Conservation (phyloP, 2,113 vertebrate genomes). For the Osmerus mordax region DNA sequence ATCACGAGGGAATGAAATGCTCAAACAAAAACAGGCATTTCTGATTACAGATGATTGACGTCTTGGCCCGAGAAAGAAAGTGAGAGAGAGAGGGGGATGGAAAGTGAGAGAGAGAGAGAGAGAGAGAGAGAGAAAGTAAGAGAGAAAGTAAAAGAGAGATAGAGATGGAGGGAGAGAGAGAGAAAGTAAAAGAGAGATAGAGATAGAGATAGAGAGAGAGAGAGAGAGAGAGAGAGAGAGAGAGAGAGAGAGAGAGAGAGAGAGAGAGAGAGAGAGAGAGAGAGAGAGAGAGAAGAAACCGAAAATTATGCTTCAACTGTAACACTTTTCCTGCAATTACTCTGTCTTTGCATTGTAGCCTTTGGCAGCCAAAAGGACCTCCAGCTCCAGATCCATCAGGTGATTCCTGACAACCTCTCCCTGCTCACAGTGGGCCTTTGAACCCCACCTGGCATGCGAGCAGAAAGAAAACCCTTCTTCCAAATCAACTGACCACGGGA, state of each 20-base stretch:
- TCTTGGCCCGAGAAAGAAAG: background rate
- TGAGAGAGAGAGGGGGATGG: background rate
- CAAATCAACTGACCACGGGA: background rate
- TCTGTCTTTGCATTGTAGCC: slow-evolving; percentile 23
- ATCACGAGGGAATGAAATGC: too few relatives aligned
- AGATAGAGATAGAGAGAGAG: background rate
- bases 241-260: background rate
- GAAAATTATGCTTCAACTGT: slow-evolving; percentile 37
- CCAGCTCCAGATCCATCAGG: slow-evolving; percentile 16
- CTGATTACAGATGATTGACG: background rate
- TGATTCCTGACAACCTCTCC: slow-evolving; percentile 27
- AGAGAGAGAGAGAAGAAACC: slow-evolving; percentile 28
- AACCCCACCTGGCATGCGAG: background rate
- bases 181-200: background rate
- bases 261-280: background rate
- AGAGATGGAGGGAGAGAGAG: background rate
- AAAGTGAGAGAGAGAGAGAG: background rate
- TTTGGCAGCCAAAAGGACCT: slow-evolving; percentile 27
- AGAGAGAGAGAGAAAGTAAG: background rate
- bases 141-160: background rate
- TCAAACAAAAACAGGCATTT: too few relatives aligned
- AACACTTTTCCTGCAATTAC: slow-evolving; percentile 37
- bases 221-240: background rate
- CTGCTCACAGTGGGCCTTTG: slow-evolving; percentile 20
- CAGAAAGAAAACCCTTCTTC: background rate